Evolutionary conservation across 1,140 invertebrate species (phyloP), one percentile per base, ranked within the genome.

Genomic region (Microplitis demolitor): DNA sequence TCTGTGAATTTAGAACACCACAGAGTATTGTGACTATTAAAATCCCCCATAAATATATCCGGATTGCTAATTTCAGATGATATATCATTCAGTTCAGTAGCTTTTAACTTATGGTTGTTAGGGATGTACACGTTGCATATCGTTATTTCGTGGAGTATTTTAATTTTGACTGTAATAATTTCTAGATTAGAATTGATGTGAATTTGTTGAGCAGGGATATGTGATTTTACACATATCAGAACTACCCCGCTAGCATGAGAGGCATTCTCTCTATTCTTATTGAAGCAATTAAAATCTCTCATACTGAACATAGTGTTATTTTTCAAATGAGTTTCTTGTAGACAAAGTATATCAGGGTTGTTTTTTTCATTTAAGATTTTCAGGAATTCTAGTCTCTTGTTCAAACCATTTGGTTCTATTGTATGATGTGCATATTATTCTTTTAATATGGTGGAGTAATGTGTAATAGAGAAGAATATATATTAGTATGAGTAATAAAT

Each of bases 41-140:
- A 84, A 64, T 83, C 81, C 11, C 79, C 78, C 14, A 80, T 13
- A 31, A 82, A 63, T 35, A 83, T 69, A 61, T 76, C 81, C 0
- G 78, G 81, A 64, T 61, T 69, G 3, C 75, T 76, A 54, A 84
- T 63, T 79, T 84, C 78, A 24, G 13, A 16, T 3, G 74, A 63
- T 9, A 83, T 45, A 8, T 79, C 54, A 62, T 77, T 72, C 54
- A 83, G 69, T 37, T 77, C 69, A 54, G 70, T 11, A 5, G 4
- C 9, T 6, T 0, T 53, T 14, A 80, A n/a, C 9, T 50, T 31
- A 35, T 71, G 35, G 66, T 75, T 79, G 68, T 77, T 77, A 1
- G 78, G 76, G 0, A 81, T 53, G 67, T 78, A 81, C 14, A 81
- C 61, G 45, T 78, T 79, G 39, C 77, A 83, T 50, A 80, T 73